Evolutionary conservation across 2,113 vertebrate genomes (phyloP).

Genomic region (Microcebus lehilahytsara): DNA sequence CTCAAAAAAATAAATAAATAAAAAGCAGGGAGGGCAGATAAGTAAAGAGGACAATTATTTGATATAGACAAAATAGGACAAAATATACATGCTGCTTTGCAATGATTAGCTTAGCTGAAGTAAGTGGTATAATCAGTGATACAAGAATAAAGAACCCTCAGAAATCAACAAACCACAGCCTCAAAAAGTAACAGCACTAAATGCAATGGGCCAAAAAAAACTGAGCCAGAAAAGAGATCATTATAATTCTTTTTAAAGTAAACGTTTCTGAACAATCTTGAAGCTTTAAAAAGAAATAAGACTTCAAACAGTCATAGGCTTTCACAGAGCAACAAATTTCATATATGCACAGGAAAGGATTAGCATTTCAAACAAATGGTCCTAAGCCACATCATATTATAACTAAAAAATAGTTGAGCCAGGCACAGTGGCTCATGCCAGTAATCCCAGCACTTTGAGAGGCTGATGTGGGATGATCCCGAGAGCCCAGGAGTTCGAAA

Average conservation of each 20-base stretch:
- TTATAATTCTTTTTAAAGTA: slow-evolving; percentile 33
- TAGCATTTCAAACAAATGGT: background rate
- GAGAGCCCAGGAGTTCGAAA: too few relatives aligned
- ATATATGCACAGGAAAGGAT: slow-evolving; percentile 7
- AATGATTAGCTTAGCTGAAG: background rate
- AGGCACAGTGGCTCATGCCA: background rate
- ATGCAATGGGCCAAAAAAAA: background rate
- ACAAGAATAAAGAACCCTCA: background rate
- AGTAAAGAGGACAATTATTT: background rate
- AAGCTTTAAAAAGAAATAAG: slow-evolving; percentile 26
- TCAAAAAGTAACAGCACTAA: slow-evolving; percentile 21
- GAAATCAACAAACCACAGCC: slow-evolving; percentile 36
- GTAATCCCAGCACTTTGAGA: too few relatives aligned
- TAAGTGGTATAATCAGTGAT: background rate
- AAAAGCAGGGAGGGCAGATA: background rate
- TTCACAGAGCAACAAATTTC: slow-evolving; percentile 40
- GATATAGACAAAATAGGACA: background rate
- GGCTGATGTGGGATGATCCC: too few relatives aligned
- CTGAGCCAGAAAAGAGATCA: slow-evolving; percentile 11
- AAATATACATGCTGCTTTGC: background rate
- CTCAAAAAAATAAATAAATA: too few relatives aligned
- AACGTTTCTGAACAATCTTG: background rate
- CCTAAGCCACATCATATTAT: background rate
- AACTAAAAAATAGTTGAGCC: background rate
- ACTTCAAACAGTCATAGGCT: background rate